Evolutionary conservation across 2,888 invertebrate species (phyloP), one percentile per base, ranked within the genome.

Genomic region (Chrysotoxum bicinctum): DNA sequence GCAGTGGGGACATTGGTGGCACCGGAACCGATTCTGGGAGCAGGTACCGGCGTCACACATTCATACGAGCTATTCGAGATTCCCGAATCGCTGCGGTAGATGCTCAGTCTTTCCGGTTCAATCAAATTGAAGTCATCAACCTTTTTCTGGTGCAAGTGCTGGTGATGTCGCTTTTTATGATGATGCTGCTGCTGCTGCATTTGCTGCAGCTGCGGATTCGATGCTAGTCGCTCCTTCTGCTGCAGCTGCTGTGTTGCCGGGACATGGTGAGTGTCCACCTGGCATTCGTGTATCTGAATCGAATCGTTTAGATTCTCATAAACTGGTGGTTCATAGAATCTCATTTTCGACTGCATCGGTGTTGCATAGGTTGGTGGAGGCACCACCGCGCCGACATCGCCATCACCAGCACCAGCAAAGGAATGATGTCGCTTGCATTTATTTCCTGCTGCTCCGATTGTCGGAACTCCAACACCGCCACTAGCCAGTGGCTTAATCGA

Each of bases 231-330:
- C 8, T 85, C 85, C 30, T 78, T 79, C 21, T 77, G 80, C 52
- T 83, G 79, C 73, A 62, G 45, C 56, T 68, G 75, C 43, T 62
- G 50, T 23, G 69, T 45, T 72, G 88, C 88, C 72, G 88, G 84
- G 66, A 81, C 68, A 88, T 88, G 89, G 88, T 87, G 80, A 70
- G 87, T 84, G 72, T 89, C 88, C 80, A 89, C 89, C 69, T 88
- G 88, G 77, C 89, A 90, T 90, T 95, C 95, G 83, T 93, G 94
- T 32, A 95, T 93, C 91, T 95, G 95, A 87, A 95, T 94, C 16
- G 94, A 94, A 89, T 95, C 95, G 52, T 94, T 94, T 73, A 95
- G 91, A 89, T 95, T 94, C 90, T 95, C 94, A 90, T 94, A 95
- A 79, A 93, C 90, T 75, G 92, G 92, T 82, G 91, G 91, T 88